Evolutionary conservation across 1,140 invertebrate species (phyloP), one percentile per base, ranked within the genome.

Genomic region (Apis dorsata): DNA sequence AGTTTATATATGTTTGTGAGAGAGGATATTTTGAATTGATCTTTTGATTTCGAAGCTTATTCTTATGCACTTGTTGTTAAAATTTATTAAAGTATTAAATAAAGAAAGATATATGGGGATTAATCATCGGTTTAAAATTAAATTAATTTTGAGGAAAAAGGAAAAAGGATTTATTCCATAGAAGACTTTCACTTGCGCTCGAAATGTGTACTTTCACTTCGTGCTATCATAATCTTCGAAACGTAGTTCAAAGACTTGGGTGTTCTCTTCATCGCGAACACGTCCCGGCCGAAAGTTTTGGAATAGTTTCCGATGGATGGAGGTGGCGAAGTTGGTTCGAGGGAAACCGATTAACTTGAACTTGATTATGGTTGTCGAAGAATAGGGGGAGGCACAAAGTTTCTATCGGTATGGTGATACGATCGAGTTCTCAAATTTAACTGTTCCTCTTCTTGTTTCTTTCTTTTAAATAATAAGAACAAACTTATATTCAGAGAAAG

Each of bases 331-430:
- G 57, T 71, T 59, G 53, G 60, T 24, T 57, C 63, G n/a, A 2
- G 75, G 5, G 59, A 65, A 71, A 83, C 75, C 60, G 81, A 83
- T 83, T 79, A 69, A 28, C 59, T 51, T 11, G 51, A 83, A 83
- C 74, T 63, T 65, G 68, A 83, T 83, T 79, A 82, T 59, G 28
- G 57, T n/a, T 24, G 10, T 0, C 24, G 75, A 71, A 71, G 75
- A 79, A 70, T 28, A 65, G 21, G 17, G 4, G 49, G 21, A 28
- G 53, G n/a, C 21, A 17, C 28, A 55, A 82, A 62, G 19, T 68
- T 82, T 34, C 44, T 9, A 11, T 63, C 28, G 4, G 12, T 24
- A 10, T 24, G 24, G 12, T 3, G 8, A 28, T 1, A 0, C n/a
- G 13, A 51, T 34, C 34, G 1, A 21, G 0, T 77, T 62, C 1